Percentiles rank a stretch among this genome's conserved stretches.
Conservation (phyloP, 1,140 invertebrate species). For the Zaprionus vittiger region DNA sequence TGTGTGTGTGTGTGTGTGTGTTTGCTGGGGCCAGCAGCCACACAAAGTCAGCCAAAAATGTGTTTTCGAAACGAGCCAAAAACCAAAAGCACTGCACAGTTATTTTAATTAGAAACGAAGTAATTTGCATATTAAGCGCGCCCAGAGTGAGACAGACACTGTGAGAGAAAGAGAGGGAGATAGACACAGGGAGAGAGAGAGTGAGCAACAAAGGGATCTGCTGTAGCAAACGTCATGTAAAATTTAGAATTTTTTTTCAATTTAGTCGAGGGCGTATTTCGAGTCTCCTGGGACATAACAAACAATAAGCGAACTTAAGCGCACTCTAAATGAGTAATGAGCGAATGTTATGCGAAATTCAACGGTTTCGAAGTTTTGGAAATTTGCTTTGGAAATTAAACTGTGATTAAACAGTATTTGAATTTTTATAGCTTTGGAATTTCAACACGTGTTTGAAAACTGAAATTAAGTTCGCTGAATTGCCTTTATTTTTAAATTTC, state of each 20-base stretch:
- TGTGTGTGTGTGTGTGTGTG: slow-evolving; percentile 9
- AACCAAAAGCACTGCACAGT: slow-evolving; percentile 71
- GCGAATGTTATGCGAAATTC: slow-evolving; percentile 1
- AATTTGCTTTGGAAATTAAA: slow-evolving; percentile 5
- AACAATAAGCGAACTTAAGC: slow-evolving; percentile 40
- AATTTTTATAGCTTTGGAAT: neutral
- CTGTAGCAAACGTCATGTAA: slow-evolving; percentile 18
- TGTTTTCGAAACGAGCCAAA: slow-evolving; percentile 59
- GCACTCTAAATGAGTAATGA: slow-evolving; percentile 47
- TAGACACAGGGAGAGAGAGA: neutral
- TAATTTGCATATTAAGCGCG: slow-evolving; percentile 75
- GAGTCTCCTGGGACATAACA: slow-evolving; percentile 12
- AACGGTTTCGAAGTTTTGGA: slow-evolving; percentile 12
- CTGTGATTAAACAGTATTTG: neutral
- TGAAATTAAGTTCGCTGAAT: neutral
- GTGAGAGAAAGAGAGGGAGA: neutral
- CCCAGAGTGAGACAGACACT: slow-evolving; percentile 5
- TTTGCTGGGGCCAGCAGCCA: slow-evolving; percentile 6
- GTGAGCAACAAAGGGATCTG: neutral
- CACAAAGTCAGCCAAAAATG: slow-evolving; percentile 65
- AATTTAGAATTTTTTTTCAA: slow-evolving; percentile 48
- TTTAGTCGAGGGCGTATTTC: slow-evolving; percentile 37
- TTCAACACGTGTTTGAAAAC: neutral
- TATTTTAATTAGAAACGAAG: slow-evolving; percentile 82
- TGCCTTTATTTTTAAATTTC: neutral